phyloP scores from a whole-genome alignment of 2,113 vertebrate species.

The Tenrec ecaudatus region DNA sequence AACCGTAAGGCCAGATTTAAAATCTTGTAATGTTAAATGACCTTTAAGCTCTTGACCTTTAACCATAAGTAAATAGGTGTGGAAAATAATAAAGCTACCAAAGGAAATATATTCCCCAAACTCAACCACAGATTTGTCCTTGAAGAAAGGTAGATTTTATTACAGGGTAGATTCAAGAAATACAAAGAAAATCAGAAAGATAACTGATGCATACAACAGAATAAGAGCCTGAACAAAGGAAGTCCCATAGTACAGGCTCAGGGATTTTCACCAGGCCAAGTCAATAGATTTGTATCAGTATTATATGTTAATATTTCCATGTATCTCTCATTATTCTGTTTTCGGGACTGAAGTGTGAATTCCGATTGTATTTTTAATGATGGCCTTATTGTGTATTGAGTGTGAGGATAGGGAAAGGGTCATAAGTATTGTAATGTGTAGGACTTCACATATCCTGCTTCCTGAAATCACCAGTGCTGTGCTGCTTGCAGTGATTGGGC shows the following conservation, averaged over 20 bases:
- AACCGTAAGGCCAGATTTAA: not conserved
- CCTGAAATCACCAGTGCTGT: not conserved
- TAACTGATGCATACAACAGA: not conserved
- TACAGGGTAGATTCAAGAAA: not conserved
- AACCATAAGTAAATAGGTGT: not conserved
- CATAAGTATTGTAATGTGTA: not conserved
- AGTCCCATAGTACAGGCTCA: rapidly evolving
- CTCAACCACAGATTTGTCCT: not conserved
- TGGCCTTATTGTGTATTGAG: not conserved
- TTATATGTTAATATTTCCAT: not conserved
- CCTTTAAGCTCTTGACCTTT: not conserved
- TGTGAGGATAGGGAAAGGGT: too few relatives aligned
- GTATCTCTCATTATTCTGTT: not conserved
- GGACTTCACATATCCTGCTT: not conserved
- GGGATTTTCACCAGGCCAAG: not conserved
- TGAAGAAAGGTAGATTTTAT: not conserved
- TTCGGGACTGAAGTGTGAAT: not conserved
- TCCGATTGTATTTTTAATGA: not conserved
- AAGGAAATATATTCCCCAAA: not conserved
- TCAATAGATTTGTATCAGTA: not conserved
- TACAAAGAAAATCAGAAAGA: not conserved
- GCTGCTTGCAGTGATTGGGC: not conserved
- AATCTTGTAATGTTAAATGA: not conserved
- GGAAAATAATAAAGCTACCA: not conserved
- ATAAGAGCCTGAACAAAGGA: not conserved